Evolutionary conservation across 2,113 vertebrate genomes (phyloP).

Genomic region (Cariama cristata): DNA sequence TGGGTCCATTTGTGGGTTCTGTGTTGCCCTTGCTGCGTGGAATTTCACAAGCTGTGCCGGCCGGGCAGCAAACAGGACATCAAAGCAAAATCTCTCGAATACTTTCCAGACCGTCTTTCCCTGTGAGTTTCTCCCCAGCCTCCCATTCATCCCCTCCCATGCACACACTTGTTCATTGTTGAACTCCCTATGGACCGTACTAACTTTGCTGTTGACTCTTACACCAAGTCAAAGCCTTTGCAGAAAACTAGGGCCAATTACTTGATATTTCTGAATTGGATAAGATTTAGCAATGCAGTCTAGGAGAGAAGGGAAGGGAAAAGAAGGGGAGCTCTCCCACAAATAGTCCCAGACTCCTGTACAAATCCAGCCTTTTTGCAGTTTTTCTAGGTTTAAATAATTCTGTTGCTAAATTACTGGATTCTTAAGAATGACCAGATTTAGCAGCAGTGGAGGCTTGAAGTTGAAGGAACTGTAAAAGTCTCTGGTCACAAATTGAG

Average conservation of each 20-base stretch:
- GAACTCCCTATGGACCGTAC: not conserved
- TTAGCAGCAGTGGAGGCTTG: not conserved
- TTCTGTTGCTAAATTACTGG: not conserved
- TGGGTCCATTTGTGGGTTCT: not conserved
- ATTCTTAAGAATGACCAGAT: not conserved
- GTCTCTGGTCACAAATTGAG: not conserved
- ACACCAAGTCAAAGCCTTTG: not conserved
- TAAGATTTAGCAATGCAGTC: not conserved
- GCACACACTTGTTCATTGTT: not conserved
- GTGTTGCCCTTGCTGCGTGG: not conserved
- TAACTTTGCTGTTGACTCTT: not conserved
- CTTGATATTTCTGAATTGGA: not conserved
- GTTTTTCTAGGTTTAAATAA: not conserved
- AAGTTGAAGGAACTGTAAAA: not conserved
- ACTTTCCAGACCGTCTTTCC: not conserved
- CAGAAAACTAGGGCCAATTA: not conserved
- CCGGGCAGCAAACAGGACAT: not conserved
- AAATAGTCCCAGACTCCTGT: not conserved
- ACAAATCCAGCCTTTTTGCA: not conserved
- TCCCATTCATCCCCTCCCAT: not conserved
- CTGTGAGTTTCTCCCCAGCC: not conserved
- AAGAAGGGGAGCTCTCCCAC: not conserved
- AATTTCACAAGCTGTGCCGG: not conserved
- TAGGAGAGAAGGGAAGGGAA: not conserved
- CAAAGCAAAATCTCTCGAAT: conserved; percentile 7